Percentiles rank a stretch among this genome's conserved stretches.
phyloP scores from a whole-genome alignment of 2,113 vertebrate species.

The Chaetura pelagica region DNA sequence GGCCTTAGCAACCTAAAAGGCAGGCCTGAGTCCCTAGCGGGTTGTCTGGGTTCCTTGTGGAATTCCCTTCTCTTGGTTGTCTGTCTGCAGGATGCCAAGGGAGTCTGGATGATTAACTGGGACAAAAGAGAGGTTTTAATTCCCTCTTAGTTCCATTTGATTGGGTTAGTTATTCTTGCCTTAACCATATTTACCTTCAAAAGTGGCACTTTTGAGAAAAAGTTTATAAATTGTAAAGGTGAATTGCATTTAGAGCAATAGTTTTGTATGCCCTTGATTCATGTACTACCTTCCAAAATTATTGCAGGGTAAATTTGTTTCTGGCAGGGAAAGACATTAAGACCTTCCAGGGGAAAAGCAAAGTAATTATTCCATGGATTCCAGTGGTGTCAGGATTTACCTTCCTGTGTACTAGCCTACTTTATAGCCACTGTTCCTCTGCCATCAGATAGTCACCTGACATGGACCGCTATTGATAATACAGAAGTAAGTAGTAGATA shows the following conservation, averaged over 20 bases:
- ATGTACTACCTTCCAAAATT: neutral
- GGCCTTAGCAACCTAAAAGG: neutral
- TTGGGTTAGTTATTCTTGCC: neutral
- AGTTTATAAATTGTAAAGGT: neutral
- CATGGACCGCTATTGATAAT: neutral
- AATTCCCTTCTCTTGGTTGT: neutral
- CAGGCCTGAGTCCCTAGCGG: rapidly evolving
- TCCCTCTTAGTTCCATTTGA: neutral
- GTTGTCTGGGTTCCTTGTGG: neutral
- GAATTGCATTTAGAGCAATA: neutral
- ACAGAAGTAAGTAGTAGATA: neutral
- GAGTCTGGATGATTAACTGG: neutral
- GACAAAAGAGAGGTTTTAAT: neutral
- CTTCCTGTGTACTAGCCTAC: neutral
- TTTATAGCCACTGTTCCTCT: neutral
- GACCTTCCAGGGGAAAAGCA: neutral
- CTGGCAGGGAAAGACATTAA: neutral
- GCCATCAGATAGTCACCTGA: neutral
- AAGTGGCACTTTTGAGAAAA: neutral
- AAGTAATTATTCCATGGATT: neutral
- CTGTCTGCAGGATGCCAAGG: neutral
- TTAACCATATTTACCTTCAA: neutral
- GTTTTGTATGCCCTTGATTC: neutral
- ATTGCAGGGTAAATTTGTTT: neutral
- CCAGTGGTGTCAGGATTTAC: neutral